Evolutionary conservation across 2,888 invertebrate genomes (phyloP).

Genomic region (Fabriciana adippe): DNA sequence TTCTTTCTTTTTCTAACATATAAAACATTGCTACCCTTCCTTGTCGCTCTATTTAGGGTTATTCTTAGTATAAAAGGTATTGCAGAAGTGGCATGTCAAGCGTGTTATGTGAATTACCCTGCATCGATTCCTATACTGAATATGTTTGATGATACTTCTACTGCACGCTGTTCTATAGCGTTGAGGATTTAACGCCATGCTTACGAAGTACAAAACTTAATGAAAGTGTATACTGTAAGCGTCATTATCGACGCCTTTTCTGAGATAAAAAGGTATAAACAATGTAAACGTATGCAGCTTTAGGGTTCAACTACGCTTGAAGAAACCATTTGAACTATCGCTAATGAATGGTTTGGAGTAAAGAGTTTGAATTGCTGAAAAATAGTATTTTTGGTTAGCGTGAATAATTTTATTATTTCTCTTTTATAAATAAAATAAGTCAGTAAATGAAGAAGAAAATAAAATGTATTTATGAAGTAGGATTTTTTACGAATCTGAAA

Average conservation of each 20-base stretch:
- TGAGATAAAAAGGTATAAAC: constrained; percentile 68
- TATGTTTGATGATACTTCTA: constrained; percentile 17
- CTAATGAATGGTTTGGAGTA: constrained; percentile 31
- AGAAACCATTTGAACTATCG: constrained; percentile 42
- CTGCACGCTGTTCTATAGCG: constrained; percentile 8
- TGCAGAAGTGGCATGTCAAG: constrained; percentile 10
- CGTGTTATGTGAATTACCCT: constrained; percentile 6
- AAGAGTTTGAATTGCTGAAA: constrained; percentile 19
- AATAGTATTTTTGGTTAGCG: neutral
- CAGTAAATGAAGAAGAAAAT: too few species aligned
- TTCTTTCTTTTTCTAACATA: constrained; percentile 50
- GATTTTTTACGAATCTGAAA: too few species aligned
- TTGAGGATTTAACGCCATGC: constrained; percentile 57
- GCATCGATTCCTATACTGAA: constrained; percentile 18
- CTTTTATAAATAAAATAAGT: too few species aligned
- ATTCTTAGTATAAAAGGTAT: constrained; percentile 26
- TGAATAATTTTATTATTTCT: too few species aligned
- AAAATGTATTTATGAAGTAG: too few species aligned
- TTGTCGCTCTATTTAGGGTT: constrained; percentile 55
- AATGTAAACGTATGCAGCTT: constrained; percentile 68
- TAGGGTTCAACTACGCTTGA: constrained; percentile 54
- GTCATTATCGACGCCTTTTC: constrained; percentile 76
- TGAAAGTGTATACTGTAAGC: constrained; percentile 70
- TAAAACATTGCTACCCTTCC: constrained; percentile 46
- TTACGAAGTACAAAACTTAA: constrained; percentile 69